Evolutionary conservation across 1,140 invertebrate genomes (phyloP), one percentile per base, ranked within the genome.

Genomic region (Oreohelix idahoensis): DNA sequence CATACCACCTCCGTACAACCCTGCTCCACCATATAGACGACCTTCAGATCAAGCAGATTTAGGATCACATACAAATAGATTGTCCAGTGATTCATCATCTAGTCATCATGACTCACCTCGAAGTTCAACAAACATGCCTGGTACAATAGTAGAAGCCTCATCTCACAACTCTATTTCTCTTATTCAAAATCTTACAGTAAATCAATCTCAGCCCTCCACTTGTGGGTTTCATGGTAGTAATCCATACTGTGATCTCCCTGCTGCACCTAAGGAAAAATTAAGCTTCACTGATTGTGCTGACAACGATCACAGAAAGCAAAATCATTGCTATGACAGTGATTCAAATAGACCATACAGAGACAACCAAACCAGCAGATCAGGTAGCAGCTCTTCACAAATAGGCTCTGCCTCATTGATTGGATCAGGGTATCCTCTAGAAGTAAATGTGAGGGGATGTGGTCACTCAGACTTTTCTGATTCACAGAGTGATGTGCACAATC

Each of bases 11-110:
- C 85, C 86, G 1, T 89, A 89, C 78, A 81, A 85, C 36, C 86
- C 87, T 15, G 84, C 88, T 15, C 90, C 90, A 36, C 90, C 91
- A 1, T 90, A 90, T 82, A 79, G 84, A 75, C 77, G 83, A 45
- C 83, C 86, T 20, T 45, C 51, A 20, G 83, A 84, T 32, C 5
- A 1, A 5, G 32, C 26, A 36, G 35, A 13, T 35, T 26, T 39
- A 32, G 36, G 39, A 26, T 38, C 35, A 53, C 38, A 63, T 10
- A 38, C 63, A 20, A 29, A 71, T 11, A 45, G 66, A 29, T 45
- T 73, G 17, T 79, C 76, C 39, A 73, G 75, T 36, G 69, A 84
- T 45, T 84, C 77, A 13, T 66, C 83, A 17, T 73, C 58, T 26
- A 53, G 58, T 36, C 29, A 39, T 23, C 11, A n/a, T 29, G 75